phyloP scores from a whole-genome alignment of 92 coral and sea anemone species.

The Scolanthus callimorphus region DNA sequence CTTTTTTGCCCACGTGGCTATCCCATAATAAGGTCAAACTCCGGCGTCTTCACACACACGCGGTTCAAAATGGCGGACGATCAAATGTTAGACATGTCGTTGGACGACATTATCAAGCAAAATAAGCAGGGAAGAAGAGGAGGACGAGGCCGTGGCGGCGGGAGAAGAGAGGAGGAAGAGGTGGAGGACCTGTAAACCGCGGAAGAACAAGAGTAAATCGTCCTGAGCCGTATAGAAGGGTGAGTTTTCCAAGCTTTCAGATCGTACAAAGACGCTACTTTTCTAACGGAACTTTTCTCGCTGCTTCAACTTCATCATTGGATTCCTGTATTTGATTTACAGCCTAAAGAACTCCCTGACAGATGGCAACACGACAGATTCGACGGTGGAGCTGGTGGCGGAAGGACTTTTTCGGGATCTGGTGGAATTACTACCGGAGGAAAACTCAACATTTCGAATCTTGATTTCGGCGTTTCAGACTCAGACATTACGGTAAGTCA shows the following conservation, averaged over 20 bases:
- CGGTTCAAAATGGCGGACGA: conserved; percentile 55
- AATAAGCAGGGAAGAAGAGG: conserved; percentile 65
- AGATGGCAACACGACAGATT: conserved; percentile 96
- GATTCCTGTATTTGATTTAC: no score
- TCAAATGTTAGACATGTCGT: conserved; percentile 95
- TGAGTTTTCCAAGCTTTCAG: no score
- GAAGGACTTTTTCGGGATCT: conserved; percentile 33
- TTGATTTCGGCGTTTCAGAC: conserved; percentile 95
- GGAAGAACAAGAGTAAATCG: conserved; percentile 62
- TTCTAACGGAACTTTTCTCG: no score
- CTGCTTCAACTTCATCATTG: no score
- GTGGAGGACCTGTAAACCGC: conserved; percentile 71
- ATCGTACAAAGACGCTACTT: no score
- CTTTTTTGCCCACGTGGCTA: conserved; percentile 28
- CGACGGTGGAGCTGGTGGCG: conserved; percentile 73
- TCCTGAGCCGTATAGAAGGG: conserved; percentile 84
- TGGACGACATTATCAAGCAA: conserved; percentile 94
- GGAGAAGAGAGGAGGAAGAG: conserved; percentile 64
- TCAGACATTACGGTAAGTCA: conserved; percentile 90
- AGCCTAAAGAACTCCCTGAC: conserved; percentile 90
- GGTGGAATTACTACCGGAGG: conserved; percentile 94
- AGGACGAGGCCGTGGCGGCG: conserved; percentile 80
- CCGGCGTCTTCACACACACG: conserved; percentile 35
- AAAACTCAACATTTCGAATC: conserved; percentile 90
- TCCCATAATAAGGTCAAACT: conserved; percentile 27